Conservation (phyloP, 37 sponge, comb jelly and placozoan genomes). For the Hexactinellida sp. region DNA sequence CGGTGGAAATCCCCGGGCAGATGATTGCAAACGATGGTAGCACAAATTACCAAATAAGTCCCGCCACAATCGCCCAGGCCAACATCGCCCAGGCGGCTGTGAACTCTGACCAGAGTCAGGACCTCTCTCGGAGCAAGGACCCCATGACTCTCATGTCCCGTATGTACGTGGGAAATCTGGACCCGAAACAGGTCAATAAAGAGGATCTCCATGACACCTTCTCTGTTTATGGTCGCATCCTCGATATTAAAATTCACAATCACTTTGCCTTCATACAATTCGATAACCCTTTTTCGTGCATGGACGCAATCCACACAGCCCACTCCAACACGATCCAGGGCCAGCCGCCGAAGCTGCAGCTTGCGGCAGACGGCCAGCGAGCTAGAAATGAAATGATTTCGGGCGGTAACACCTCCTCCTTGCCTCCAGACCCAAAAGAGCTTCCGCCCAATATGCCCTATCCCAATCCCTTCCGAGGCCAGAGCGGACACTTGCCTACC, state of each 20-base stretch:
- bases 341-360: background rate
- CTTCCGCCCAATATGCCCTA: background rate
- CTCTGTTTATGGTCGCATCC: background rate
- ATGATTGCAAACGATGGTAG: background rate
- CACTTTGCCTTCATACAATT: slow-evolving; percentile 11
- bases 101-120: slow-evolving; percentile 7
- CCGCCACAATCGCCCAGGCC: background rate
- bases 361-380: background rate
- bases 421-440: slow-evolving; percentile 7
- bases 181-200: background rate
- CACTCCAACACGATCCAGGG: slow-evolving; percentile 2
- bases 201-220: slow-evolving; percentile 6
- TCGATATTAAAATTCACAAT: background rate
- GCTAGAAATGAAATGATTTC: slow-evolving; percentile 8
- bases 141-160: slow-evolving; percentile 15
- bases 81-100: background rate
- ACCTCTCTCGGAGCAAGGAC: background rate
- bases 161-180: slow-evolving; percentile 3
- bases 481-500: background rate
- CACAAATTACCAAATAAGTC: background rate
- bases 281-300: background rate
- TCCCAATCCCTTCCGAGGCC: background rate
- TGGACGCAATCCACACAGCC: slow-evolving; percentile 4
- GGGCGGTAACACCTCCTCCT: background rate
- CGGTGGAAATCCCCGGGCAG: background rate